Percentiles rank a stretch among this genome's conserved stretches.
These are phyloP conservation scores for Drosophila insularis DNA, from an alignment of 1,140 invertebrate genomes.

Conservation along the genomic window DNA sequence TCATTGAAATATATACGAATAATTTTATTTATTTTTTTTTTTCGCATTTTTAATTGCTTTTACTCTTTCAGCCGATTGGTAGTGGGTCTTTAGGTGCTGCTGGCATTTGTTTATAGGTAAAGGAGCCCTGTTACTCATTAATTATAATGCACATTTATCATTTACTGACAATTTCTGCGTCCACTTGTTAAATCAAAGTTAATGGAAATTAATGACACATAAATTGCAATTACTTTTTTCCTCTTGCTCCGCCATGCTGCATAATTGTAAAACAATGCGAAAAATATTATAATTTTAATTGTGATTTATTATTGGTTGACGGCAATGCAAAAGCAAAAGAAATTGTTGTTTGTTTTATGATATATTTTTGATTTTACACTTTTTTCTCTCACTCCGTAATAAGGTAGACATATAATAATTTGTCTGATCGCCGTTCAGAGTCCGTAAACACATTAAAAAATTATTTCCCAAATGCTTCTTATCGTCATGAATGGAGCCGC, in stretches of 20 bases:
- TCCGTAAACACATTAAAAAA: slow-evolving; percentile 66
- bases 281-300: slow-evolving; percentile 42
- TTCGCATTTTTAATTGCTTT: slow-evolving; percentile 54
- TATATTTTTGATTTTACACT: slow-evolving; percentile 11
- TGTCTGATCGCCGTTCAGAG: slow-evolving; percentile 30
- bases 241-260: slow-evolving; percentile 39
- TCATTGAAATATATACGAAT: slow-evolving; percentile 36
- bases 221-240: slow-evolving; percentile 46
- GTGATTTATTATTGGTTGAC: slow-evolving; percentile 65
- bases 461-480: slow-evolving; percentile 53
- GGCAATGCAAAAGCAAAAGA: too few species aligned
- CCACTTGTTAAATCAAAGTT: slow-evolving; percentile 46
- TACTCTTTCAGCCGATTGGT: not conserved
- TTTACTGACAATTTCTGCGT: slow-evolving; percentile 40
- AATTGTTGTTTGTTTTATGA: not conserved
- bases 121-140: slow-evolving; percentile 23
- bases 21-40: slow-evolving; percentile 1
- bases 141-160: slow-evolving; percentile 57
- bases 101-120: slow-evolving; percentile 5
- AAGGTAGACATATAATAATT: slow-evolving; percentile 21
- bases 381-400: slow-evolving; percentile 15
- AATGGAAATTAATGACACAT: slow-evolving; percentile 50
- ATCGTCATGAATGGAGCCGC: slow-evolving; percentile 76
- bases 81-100: not conserved
- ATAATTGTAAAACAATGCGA: slow-evolving; percentile 31